These are phyloP conservation scores for Solenopsis fugax DNA, from an alignment of 1,140 invertebrate genomes.

Conservation along the genomic window DNA sequence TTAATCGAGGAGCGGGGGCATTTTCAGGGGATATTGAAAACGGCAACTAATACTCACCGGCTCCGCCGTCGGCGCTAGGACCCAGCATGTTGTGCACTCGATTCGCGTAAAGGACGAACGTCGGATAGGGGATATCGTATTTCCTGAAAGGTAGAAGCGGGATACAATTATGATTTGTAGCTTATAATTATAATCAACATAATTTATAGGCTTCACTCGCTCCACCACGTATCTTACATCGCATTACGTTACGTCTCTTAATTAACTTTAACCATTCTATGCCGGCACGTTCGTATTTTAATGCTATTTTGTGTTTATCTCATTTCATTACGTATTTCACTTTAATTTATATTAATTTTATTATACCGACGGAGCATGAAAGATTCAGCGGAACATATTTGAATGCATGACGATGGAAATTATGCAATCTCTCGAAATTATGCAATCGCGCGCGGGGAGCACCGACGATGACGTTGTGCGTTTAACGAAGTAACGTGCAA, in stretches of 20 bases:
- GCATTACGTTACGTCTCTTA: neutral
- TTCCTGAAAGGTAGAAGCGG: slow-evolving; percentile 88
- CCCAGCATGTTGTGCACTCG: slow-evolving; percentile 97
- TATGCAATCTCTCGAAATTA: slow-evolving; percentile 56
- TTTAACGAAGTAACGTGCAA: slow-evolving; percentile 43
- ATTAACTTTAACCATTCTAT: neutral
- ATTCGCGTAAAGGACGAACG: slow-evolving; percentile 97
- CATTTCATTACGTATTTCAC: slow-evolving; percentile 18
- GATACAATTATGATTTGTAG: neutral
- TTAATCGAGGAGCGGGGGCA: slow-evolving; percentile 62
- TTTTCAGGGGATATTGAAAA: slow-evolving; percentile 69
- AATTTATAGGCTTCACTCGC: slow-evolving; percentile 12
- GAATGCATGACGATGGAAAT: slow-evolving; percentile 54
- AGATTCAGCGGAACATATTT: slow-evolving; percentile 45
- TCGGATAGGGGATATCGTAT: slow-evolving; percentile 97
- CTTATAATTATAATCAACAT: slow-evolving; percentile 33
- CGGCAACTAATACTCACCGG: slow-evolving; percentile 89
- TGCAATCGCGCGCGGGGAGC: slow-evolving; percentile 36
- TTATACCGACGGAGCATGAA: slow-evolving; percentile 41
- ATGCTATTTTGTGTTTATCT: slow-evolving; percentile 14
- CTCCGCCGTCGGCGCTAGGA: slow-evolving; percentile 94
- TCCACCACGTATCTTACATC: neutral
- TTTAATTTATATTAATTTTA: slow-evolving; percentile 63
- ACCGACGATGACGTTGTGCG: slow-evolving; percentile 1
- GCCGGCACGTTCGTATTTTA: neutral